Base-by-base conservation (phyloP, 2,888 invertebrate genomes). In the Volucella bombylans region DNA sequence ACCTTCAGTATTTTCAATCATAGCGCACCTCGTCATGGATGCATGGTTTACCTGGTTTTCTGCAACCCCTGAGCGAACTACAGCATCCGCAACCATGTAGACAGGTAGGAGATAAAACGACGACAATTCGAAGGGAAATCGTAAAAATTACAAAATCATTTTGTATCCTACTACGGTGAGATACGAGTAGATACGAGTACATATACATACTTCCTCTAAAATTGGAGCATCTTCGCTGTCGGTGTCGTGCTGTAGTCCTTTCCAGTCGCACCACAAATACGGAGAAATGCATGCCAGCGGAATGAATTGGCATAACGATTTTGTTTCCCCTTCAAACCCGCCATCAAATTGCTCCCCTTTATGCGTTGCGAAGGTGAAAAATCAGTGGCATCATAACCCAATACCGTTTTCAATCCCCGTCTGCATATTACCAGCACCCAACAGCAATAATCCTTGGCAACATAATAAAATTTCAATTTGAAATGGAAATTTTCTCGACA, bases 391-490 rank as follows among this genome's bases (percentile, higher is more conserved):
- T 82, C 71, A 71, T 49, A 64, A 52, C 38, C 23, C 31, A 11
- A 39, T 11, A 11, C 39, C 55, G 65, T 23, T 45, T 39, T 38
- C 50, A 45, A 18, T 14, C 15, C 38, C 38, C 14, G 18, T 11
- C 62, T n/a, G 14, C 23, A 18, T 15, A n/a, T 12, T 55, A 23
- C 38, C 69, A 43, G 14, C 65, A 57, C 12, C 49, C 54, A 77
- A 67, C 76, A 77, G 65, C 68, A 69, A 68, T 67, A 76, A 67
- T 82, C 82, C 43, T 61, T 43, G 43, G 68, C 39, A 64, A 45
- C 62, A 73, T 82, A 61, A 82, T 78, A 69, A 82, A 82, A 82
- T 78, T 82, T 78, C 68, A 82, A 82, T 82, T 82, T 77, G 54
- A 67, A 82, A 72, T 82, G 76, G 71, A 71, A 78, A 62, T 67